phyloP scores from a whole-genome alignment of 2,113 vertebrate genomes.

The Coreoperca whiteheadi region DNA sequence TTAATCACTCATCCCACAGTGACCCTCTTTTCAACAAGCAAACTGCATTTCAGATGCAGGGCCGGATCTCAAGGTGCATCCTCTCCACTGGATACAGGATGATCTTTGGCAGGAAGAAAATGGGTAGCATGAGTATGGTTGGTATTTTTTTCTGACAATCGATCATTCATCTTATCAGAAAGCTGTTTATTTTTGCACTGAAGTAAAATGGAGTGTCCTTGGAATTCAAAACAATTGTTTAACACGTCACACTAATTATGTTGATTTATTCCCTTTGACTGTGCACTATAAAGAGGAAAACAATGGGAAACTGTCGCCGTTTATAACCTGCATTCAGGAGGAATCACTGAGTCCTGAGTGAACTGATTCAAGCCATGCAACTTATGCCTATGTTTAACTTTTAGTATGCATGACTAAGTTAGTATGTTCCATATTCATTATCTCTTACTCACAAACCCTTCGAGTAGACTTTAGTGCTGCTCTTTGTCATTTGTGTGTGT shows the following conservation, averaged over 20 bases:
- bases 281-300: conserved; percentile 9
- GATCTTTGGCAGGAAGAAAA: conserved; percentile 14
- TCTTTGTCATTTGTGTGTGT: conserved; percentile 45
- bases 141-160: background rate
- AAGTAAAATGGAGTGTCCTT: background rate
- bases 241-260: background rate
- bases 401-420: background rate
- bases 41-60: conserved; percentile 24
- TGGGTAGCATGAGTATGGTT: background rate
- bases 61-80: conserved; percentile 20
- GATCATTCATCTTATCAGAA: background rate
- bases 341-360: background rate
- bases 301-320: background rate
- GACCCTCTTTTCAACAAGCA: conserved; percentile 3
- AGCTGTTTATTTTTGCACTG: background rate
- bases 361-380: background rate
- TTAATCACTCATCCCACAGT: conserved; percentile 17
- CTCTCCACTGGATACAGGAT: background rate
- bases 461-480: conserved; percentile 13
- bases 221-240: background rate
- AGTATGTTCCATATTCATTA: conserved; percentile 36
- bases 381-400: background rate
- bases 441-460: conserved; percentile 31
- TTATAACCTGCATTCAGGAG: background rate
- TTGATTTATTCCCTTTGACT: conserved; percentile 1